Conservation (phyloP, 2,113 vertebrate genomes). For the Aramus guarauna region DNA sequence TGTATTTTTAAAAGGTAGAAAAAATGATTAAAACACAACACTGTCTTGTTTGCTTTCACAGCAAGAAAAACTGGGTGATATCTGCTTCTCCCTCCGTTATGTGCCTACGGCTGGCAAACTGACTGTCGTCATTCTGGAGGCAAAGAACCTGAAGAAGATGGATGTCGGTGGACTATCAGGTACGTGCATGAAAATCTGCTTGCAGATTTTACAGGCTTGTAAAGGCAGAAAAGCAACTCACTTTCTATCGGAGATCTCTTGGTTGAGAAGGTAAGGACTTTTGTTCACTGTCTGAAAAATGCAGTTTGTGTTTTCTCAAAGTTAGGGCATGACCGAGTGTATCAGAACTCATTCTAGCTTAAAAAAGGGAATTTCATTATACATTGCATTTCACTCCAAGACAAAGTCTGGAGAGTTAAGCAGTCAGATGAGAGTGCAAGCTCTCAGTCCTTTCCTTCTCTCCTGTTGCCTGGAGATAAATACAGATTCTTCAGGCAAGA, state of each 20-base stretch:
- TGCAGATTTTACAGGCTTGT: not conserved
- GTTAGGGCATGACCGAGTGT: not conserved
- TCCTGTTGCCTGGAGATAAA: slow-evolving; percentile 49
- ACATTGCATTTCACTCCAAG: not conserved
- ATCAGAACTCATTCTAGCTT: not conserved
- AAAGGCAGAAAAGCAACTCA: not conserved
- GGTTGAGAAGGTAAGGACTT: not conserved
- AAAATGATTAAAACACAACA: not conserved
- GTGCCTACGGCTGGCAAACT: slow-evolving; percentile 97
- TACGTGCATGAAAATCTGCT: slow-evolving; percentile 62
- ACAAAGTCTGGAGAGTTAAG: slow-evolving; percentile 17
- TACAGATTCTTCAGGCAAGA: not conserved
- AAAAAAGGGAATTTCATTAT: not conserved
- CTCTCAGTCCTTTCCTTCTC: not conserved
- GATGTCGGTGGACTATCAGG: slow-evolving; percentile 97
- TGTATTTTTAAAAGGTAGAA: not conserved
- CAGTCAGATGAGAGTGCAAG: not conserved
- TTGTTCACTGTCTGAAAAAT: not conserved
- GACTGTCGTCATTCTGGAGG: slow-evolving; percentile 96
- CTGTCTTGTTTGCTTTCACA: slow-evolving; percentile 68
- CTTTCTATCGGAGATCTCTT: not conserved
- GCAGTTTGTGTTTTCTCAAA: slow-evolving; percentile 2
- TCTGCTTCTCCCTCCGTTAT: slow-evolving; percentile 97
- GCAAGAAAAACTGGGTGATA: slow-evolving; percentile 99
- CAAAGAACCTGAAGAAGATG: slow-evolving; percentile 99